Conservation (phyloP, 2,888 invertebrate genomes). For the Phrixothrix hirtus region DNA sequence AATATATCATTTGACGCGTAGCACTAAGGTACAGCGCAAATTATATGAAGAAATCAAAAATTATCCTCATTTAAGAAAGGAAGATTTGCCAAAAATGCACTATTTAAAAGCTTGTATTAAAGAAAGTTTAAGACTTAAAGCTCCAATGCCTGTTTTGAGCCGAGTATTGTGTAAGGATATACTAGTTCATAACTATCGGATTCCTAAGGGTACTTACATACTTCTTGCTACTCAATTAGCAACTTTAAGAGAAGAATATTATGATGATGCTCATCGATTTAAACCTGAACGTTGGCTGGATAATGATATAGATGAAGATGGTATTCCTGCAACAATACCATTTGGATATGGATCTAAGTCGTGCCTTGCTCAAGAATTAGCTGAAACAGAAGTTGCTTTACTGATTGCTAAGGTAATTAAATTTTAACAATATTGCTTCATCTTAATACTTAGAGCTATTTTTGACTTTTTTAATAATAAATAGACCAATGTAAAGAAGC, state of each 20-base stretch:
- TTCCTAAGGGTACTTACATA: constrained; percentile 64
- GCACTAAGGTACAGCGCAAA: constrained; percentile 65
- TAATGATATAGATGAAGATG: constrained; percentile 46
- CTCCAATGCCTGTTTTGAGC: constrained; percentile 67
- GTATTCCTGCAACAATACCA: constrained; percentile 60
- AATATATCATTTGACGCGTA: constrained; percentile 68
- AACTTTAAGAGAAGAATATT: constrained; percentile 65
- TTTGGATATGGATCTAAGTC: constrained; percentile 67
- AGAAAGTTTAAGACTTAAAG: constrained; percentile 66
- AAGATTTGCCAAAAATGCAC: constrained; percentile 50
- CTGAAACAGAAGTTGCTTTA: constrained; percentile 63
- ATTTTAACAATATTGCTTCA: too few species aligned
- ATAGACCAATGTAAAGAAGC: too few species aligned
- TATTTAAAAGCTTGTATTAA: constrained; percentile 68
- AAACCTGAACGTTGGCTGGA: constrained; percentile 67
- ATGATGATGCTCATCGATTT: constrained; percentile 65
- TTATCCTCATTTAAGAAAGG: constrained; percentile 41
- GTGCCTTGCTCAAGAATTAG: constrained; percentile 65
- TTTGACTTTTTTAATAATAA: too few species aligned
- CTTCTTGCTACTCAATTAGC: constrained; percentile 68
- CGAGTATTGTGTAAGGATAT: constrained; percentile 64
- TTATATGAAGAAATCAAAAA: constrained; percentile 64
- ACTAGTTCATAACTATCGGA: constrained; percentile 64
- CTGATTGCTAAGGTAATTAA: constrained; percentile 60
- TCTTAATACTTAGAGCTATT: too few species aligned